These are phyloP conservation scores for Dinomys branickii DNA, from an alignment of 2,113 vertebrate genomes.

Conservation along the genomic window DNA sequence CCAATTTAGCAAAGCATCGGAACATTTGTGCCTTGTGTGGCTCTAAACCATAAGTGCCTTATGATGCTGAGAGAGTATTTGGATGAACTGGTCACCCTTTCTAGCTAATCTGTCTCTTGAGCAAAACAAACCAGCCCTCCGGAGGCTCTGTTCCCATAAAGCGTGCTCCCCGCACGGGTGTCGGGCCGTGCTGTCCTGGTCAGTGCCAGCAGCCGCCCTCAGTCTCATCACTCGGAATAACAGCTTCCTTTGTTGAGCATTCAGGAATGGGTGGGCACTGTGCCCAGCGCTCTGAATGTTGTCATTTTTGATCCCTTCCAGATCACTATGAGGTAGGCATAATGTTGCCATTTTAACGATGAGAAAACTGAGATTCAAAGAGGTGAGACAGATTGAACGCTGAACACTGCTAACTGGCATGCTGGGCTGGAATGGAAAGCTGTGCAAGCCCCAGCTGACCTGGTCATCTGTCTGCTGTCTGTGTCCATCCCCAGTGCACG, in stretches of 20 bases:
- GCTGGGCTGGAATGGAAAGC: not conserved
- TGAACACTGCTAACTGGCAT: too few relatives aligned
- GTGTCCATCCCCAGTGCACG: rapidly evolving
- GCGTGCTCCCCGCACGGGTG: not conserved
- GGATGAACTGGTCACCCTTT: not conserved
- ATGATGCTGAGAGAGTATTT: not conserved
- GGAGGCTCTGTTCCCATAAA: not conserved
- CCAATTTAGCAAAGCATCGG: not conserved
- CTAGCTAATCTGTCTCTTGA: not conserved
- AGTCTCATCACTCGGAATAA: rapidly evolving
- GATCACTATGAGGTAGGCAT: not conserved
- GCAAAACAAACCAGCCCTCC: not conserved
- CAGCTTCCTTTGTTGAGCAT: not conserved
- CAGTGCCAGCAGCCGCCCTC: not conserved
- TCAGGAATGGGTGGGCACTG: not conserved
- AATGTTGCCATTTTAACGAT: not conserved
- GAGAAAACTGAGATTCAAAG: not conserved
- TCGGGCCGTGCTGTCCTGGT: not conserved
- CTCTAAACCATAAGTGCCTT: not conserved
- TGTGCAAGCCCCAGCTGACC: rapidly evolving
- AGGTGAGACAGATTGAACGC: not conserved
- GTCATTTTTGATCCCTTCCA: not conserved
- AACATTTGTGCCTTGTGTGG: too few relatives aligned
- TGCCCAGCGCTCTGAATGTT: not conserved
- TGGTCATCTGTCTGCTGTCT: rapidly evolving